Evolutionary conservation across 23 tunicate genomes (phyloP), one percentile per base, ranked within the genome.

Genomic region (Trididemnum nubilum): DNA sequence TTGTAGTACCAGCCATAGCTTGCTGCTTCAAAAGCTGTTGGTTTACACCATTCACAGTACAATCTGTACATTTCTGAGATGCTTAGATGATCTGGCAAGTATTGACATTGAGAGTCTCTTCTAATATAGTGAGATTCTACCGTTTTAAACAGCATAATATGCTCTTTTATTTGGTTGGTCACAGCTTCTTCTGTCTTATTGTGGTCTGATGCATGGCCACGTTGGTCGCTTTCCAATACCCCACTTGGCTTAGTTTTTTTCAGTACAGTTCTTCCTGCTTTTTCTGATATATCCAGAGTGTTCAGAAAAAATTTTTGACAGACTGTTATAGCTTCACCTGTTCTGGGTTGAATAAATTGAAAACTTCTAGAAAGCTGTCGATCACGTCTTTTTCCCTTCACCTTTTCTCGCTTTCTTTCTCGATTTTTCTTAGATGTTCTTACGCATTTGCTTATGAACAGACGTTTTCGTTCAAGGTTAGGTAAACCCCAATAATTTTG

Each of bases 31-130:
- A 44, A 21, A 61, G 67, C 67, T 3, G 3, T 61, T 22, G 29
- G 5, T 21, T 24, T 61, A 24, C 67, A 61, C 67, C 67, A 61
- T 61, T 61, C 67, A 61, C 26, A 5, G 26, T 61, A 61, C 67
- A 61, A 21, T 5, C 67, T 21, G 29, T 61, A 24, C 67, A 61
- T 61, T 61, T 61, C 67, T 21, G 67, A 22, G 29, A 61, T 24
- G 29, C 29, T 61, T 61, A 24, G 67, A 61, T 21, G 67, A 22
- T 61, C 67, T 21, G 67, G 29, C 26, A 61, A 24, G 67, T 61
- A 61, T 24, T 61, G 28, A 61, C 67, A 61, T 61, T 61, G 26
- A 21, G 67, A 61, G 67, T 61, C 67, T 61, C n/a, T 61, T 61
- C 67, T 61, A 26, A 61, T 61, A 24, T 61, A 61, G 29, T 61